Conservation (phyloP, 2,797 vertebrate species). For the Clarias fuscus region DNA sequence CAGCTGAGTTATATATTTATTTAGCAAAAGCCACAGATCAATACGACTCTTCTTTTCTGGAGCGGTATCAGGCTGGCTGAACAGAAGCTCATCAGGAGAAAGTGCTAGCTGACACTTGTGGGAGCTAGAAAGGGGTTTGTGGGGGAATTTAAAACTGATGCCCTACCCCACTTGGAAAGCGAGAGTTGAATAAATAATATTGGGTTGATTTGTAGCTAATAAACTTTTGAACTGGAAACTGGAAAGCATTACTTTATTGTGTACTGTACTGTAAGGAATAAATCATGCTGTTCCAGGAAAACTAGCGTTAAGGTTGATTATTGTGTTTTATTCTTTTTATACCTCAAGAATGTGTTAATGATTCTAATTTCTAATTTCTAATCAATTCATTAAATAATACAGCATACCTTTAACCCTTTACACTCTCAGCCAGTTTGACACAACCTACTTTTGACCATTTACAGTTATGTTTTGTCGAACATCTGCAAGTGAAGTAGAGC, state of each 20-base stretch:
- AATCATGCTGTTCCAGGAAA: not conserved
- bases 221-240: not conserved
- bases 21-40: constrained; percentile 71
- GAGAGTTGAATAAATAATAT: constrained; percentile 31
- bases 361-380: not conserved
- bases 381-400: not conserved
- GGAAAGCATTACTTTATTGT: not conserved
- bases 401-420: too few species aligned
- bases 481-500: not conserved
- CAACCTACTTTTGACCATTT: not conserved
- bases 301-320: not conserved
- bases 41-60: constrained; percentile 71
- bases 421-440: too few species aligned
- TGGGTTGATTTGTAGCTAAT: constrained; percentile 2
- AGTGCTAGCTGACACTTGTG: constrained; percentile 61
- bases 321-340: constrained; percentile 1
- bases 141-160: constrained; percentile 35
- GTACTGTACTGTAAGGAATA: not conserved
- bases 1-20: constrained; percentile 74
- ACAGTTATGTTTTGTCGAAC: not conserved
- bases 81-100: constrained; percentile 66
- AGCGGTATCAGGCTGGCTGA: constrained; percentile 54
- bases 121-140: constrained; percentile 19
- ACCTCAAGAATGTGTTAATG: not conserved
- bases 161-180: constrained; percentile 41